A percentile compares a stretch with the other conserved stretches of the same genome.
Evolutionary conservation across 2,888 invertebrate species (phyloP).

Genomic region (Meteorus colon): DNA sequence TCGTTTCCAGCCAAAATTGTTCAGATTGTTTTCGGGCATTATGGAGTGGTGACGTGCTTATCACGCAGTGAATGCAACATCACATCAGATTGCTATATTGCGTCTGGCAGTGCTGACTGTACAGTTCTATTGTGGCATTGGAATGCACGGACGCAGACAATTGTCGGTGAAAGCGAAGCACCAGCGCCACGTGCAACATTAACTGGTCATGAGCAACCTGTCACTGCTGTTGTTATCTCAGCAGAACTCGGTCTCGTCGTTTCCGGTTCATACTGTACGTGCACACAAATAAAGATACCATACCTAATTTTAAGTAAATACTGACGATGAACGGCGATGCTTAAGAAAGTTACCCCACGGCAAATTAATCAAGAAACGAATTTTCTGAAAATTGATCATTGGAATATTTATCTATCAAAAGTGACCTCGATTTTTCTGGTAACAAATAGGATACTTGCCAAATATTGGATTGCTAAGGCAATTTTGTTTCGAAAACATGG

Average conservation of each 20-base stretch:
- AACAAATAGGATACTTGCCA: too few species aligned
- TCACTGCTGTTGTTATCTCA: constrained; percentile 96
- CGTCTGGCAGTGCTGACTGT: constrained; percentile 98
- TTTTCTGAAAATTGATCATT: too few species aligned
- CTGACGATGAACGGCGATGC: too few species aligned
- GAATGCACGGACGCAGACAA: constrained; percentile 96
- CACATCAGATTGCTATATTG: constrained; percentile 99
- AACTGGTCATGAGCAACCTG: constrained; percentile 97
- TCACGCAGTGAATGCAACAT: constrained; percentile 98
- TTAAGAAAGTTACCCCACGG: too few species aligned
- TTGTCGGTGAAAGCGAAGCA: constrained; percentile 96
- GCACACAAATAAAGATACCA: background rate
- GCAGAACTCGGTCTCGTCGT: constrained; percentile 98
- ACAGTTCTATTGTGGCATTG: constrained; percentile 99
- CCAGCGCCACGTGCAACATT: constrained; percentile 97
- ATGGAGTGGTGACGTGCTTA: constrained; percentile 98
- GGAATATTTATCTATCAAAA: too few species aligned
- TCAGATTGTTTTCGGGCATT: constrained; percentile 99
- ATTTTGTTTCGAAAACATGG: too few species aligned
- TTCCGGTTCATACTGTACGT: constrained; percentile 87
- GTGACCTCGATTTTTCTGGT: too few species aligned
- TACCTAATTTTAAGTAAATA: too few species aligned
- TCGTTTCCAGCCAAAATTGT: constrained; percentile 89
- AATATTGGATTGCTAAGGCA: too few species aligned
- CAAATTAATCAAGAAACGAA: too few species aligned